A percentile compares a stretch with the other conserved stretches of the same genome.
phyloP scores from a whole-genome alignment of 2,888 invertebrate species.

The Microchrysa polita region DNA sequence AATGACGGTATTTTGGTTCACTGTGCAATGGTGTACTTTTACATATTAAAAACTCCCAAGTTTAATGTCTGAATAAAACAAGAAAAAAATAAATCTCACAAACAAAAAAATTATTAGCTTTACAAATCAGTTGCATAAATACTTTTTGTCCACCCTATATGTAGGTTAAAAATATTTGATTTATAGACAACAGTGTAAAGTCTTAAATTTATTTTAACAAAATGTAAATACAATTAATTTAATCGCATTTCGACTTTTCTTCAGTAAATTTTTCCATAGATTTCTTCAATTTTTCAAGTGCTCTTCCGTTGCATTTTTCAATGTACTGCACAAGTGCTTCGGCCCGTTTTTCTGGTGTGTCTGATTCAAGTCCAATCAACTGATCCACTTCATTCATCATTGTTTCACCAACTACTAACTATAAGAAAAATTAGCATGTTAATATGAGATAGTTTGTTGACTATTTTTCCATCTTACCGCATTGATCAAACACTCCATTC shows the following conservation, averaged over 20 bases:
- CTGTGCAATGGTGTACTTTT: no score
- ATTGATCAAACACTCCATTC: slow-evolving; percentile 31
- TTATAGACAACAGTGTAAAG: background rate
- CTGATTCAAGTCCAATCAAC: slow-evolving; percentile 4
- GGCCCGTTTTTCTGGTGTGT: background rate
- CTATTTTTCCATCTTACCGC: slow-evolving; percentile 12
- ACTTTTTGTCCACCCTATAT: no score
- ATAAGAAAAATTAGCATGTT: background rate
- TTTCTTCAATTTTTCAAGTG: background rate
- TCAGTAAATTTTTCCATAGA: background rate
- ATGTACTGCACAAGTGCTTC: slow-evolving; percentile 12
- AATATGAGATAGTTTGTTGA: no score
- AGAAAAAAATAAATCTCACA: no score
- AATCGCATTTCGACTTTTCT: background rate
- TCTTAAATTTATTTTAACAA: background rate
- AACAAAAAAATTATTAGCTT: no score
- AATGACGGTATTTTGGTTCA: no score
- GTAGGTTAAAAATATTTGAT: no score
- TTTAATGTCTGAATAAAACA: no score
- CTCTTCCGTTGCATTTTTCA: slow-evolving; percentile 15
- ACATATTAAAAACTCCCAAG: no score
- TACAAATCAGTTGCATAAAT: no score
- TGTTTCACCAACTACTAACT: slow-evolving; percentile 10
- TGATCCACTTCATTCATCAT: slow-evolving; percentile 14
- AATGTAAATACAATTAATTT: background rate